These are phyloP conservation scores for Glyphotaelius pellucidus DNA, from an alignment of 2,888 invertebrate genomes.

Conservation along the genomic window DNA sequence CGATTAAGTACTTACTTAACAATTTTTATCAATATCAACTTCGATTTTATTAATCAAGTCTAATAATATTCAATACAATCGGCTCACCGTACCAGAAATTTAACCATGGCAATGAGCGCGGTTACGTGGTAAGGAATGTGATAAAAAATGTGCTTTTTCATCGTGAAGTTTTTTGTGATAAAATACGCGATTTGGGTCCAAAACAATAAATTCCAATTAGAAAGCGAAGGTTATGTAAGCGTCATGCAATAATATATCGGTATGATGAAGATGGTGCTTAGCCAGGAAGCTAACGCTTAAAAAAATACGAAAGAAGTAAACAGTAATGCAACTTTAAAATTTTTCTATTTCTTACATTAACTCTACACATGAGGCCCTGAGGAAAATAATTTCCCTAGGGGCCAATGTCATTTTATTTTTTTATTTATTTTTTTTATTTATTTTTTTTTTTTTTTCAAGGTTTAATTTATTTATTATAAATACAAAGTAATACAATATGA, in stretches of 20 bases:
- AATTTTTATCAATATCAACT: neutral
- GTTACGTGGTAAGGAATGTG: neutral
- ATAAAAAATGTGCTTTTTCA: neutral
- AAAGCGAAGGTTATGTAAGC: neutral
- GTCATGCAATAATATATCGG: no score
- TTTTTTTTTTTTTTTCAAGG: no score
- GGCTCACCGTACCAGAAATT: neutral
- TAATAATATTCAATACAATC: neutral
- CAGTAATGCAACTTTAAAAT: no score
- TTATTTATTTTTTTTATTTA: no score
- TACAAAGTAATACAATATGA: no score
- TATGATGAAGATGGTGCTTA: neutral
- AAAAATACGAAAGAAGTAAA: no score
- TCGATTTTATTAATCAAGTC: neutral
- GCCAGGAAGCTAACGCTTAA: no score
- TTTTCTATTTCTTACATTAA: no score
- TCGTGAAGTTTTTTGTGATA: neutral
- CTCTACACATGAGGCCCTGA: no score
- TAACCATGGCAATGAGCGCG: neutral
- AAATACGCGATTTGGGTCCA: neutral
- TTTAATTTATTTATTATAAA: no score
- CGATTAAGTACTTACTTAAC: neutral
- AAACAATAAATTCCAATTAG: neutral
- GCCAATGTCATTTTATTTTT: no score
- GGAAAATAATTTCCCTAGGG: no score